phyloP scores from a whole-genome alignment of 92 coral and sea anemone genomes.

The Actinernus sp. region DNA sequence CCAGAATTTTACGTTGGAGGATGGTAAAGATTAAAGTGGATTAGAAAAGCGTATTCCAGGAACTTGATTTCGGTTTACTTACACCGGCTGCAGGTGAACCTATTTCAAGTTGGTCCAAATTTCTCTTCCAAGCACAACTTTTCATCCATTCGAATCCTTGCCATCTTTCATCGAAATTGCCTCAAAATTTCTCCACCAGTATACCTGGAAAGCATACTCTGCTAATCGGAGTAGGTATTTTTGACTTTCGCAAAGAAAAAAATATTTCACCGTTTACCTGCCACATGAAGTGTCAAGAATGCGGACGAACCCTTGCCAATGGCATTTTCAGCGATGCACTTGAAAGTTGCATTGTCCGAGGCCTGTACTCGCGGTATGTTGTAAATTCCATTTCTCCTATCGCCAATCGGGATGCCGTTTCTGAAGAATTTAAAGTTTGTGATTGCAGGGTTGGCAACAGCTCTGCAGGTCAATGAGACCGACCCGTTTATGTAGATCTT shows the following conservation, averaged over 20 bases:
- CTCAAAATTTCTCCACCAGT: no score
- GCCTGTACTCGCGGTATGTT: constrained; percentile 58
- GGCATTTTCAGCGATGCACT: constrained; percentile 80
- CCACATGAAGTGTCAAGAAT: constrained; percentile 22
- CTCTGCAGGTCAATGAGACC: constrained; percentile 44
- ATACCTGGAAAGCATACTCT: no score
- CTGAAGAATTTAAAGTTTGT: constrained; percentile 50
- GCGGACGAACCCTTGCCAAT: constrained; percentile 68
- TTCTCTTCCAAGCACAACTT: no score
- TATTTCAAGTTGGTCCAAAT: no score
- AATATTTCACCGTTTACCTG: constrained; percentile 44
- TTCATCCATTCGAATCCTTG: no score
- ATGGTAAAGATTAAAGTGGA: no score
- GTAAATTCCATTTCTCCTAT: constrained; percentile 37
- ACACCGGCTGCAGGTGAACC: no score
- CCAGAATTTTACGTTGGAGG: no score
- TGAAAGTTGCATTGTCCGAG: constrained; percentile 73
- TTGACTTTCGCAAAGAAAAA: neutral
- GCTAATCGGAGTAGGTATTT: no score
- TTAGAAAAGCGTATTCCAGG: no score
- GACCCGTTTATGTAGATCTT: constrained; percentile 46
- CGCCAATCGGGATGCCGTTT: constrained; percentile 35
- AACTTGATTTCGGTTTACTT: no score
- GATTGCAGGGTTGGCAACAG: constrained; percentile 68
- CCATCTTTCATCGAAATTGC: no score